phyloP scores from a whole-genome alignment of 1,140 invertebrate species.

The Homarus americanus region DNA sequence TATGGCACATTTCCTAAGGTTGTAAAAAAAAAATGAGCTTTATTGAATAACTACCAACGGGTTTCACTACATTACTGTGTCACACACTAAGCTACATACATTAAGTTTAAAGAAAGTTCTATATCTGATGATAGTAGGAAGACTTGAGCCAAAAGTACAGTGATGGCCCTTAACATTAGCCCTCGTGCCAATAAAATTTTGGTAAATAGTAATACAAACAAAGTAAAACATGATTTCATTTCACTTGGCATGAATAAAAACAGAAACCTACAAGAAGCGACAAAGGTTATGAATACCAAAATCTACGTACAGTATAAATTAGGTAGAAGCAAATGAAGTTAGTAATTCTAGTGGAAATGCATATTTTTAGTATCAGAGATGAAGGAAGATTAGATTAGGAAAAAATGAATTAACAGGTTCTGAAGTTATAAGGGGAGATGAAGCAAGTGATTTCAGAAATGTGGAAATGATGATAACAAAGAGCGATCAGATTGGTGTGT shows the following conservation, averaged over 20 bases:
- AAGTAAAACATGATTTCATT: conserved; percentile 39
- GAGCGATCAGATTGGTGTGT: neutral
- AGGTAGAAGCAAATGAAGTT: conserved; percentile 56
- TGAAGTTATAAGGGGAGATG: conserved; percentile 1
- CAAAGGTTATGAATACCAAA: conserved; percentile 62
- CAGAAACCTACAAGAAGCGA: conserved; percentile 55
- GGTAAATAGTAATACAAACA: conserved; percentile 12
- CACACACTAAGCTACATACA: conserved; percentile 65
- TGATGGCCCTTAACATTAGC: conserved; percentile 70
- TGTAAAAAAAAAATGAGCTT: conserved; percentile 21
- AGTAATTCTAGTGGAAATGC: conserved; percentile 21
- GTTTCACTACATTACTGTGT: conserved; percentile 24
- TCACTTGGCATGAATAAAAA: conserved; percentile 51
- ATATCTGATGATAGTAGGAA: conserved; percentile 53
- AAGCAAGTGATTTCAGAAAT: neutral
- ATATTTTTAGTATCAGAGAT: conserved; percentile 14
- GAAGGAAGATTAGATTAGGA: conserved; percentile 6
- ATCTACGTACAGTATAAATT: conserved; percentile 60
- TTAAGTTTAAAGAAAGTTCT: conserved; percentile 32
- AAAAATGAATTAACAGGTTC: conserved; percentile 2
- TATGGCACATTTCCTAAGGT: conserved; percentile 39
- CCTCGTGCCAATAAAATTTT: conserved; percentile 61
- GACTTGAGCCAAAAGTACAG: conserved; percentile 61
- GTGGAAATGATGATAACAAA: conserved; percentile 4
- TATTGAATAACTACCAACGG: conserved; percentile 38